Evolutionary conservation across 1,140 invertebrate species (phyloP), one percentile per base, ranked within the genome.

Genomic region (Hylaeus anthracinus): DNA sequence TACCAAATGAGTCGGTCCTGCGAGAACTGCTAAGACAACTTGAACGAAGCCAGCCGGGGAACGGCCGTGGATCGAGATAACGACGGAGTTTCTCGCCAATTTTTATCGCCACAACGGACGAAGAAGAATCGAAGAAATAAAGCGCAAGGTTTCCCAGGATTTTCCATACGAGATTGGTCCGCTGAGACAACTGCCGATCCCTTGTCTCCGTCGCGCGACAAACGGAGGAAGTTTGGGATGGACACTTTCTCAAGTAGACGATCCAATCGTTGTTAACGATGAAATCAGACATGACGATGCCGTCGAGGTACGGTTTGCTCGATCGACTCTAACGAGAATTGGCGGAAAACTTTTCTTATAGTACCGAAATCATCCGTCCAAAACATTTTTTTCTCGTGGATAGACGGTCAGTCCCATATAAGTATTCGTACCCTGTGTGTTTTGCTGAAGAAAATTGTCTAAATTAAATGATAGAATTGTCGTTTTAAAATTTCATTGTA

Each of bases 11-110:
- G 72, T 48, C 15, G 41, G 8, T 53, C 58, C 66, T 48, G 60
- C 65, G 72, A 71, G 75, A 84, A 81, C 51, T 81, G 73, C 72
- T 72, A 63, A 76, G 82, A 45, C 72, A 56, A 84, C 12, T 43
- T 70, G 69, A 71, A 53, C 51, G 45, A 80, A 70, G 74, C 64
- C 63, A 73, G 61, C 8, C 53, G 81, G 70, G 66, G 70, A 58
- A 71, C 66, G 63, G 48, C 55, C 43, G 9, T 63, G 55, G 72
- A 56, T 41, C 45, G 82, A 72, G 82, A 84, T 81, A 77, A 84
- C 79, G 69, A 37, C 79, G 37, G 75, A 82, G 51, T 64, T 79
- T 69, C 48, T 77, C 82, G 69, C 66, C 72, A 72, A 81, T 75
- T 81, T 69, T 77, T 63, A 81, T 84, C 82, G 75, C 39, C 26